A percentile compares a stretch with the other conserved stretches of the same genome.
phyloP scores from a whole-genome alignment of 2,888 invertebrate genomes.

The Amphipoea oculea region DNA sequence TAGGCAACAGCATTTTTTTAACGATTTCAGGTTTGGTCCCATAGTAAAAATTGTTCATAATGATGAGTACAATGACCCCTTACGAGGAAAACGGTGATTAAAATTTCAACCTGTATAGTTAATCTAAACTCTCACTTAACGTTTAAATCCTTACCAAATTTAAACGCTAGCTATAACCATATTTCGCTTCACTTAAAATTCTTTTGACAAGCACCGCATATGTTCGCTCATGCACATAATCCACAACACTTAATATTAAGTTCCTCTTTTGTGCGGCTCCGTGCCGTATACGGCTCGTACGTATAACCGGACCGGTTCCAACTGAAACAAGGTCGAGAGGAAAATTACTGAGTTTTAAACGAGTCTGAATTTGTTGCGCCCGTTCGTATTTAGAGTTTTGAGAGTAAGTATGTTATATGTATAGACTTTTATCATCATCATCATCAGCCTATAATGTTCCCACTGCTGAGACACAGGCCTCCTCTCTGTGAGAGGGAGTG shows the following conservation, averaged over 20 bases:
- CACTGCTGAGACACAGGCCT: too few relatives aligned
- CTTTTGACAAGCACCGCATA: constrained; percentile 53
- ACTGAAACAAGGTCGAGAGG: constrained; percentile 56
- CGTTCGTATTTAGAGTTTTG: constrained; percentile 32
- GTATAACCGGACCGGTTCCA: constrained; percentile 25
- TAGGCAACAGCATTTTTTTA: too few relatives aligned
- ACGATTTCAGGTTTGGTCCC: too few relatives aligned
- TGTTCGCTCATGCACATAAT: constrained; percentile 50
- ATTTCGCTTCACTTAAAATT: constrained; percentile 47
- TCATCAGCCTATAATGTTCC: too few relatives aligned
- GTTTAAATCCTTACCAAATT: constrained; percentile 11
- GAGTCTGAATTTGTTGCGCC: constrained; percentile 34
- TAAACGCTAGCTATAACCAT: constrained; percentile 22
- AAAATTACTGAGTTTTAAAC: constrained; percentile 56
- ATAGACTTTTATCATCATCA: background rate
- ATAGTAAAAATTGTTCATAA: too few relatives aligned
- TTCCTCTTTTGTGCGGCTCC: constrained; percentile 49
- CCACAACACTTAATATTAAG: constrained; percentile 58
- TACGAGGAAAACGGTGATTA: too few relatives aligned
- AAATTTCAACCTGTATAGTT: too few relatives aligned
- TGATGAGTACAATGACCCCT: too few relatives aligned
- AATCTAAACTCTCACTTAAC: too few relatives aligned
- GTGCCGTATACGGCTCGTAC: constrained; percentile 6
- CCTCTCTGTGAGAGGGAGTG: too few relatives aligned
- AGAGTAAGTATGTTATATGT: constrained; percentile 2